These are phyloP conservation scores for Bombus soroeensis DNA, from an alignment of 1,140 invertebrate species.

Conservation along the genomic window DNA sequence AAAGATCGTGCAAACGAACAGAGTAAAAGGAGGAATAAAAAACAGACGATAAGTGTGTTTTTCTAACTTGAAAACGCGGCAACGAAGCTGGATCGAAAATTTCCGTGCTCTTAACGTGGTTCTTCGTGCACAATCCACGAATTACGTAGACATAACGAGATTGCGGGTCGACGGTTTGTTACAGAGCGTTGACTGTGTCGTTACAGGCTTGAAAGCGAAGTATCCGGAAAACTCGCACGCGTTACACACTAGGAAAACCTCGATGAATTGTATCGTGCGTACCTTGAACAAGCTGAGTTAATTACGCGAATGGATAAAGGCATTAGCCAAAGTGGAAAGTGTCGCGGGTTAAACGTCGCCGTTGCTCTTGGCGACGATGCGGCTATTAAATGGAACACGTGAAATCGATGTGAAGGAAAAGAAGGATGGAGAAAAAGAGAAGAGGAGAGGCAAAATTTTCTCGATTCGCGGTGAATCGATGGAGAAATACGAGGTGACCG, in stretches of 20 bases:
- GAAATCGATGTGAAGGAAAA: neutral
- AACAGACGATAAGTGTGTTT: too few species aligned
- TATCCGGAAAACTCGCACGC: slow-evolving; percentile 22
- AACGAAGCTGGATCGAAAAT: neutral
- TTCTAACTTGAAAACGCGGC: too few species aligned
- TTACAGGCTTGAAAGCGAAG: neutral
- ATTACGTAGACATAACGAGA: neutral
- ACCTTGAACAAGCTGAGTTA: neutral
- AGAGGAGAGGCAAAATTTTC: too few species aligned
- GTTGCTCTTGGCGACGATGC: neutral
- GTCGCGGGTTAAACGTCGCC: neutral
- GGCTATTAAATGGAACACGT: too few species aligned
- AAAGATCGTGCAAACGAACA: too few species aligned
- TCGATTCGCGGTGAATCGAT: neutral
- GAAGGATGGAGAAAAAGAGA: neutral
- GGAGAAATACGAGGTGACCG: neutral
- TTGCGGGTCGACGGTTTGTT: neutral
- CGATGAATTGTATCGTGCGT: slow-evolving; percentile 8
- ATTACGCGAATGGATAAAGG: neutral
- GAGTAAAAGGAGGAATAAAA: too few species aligned
- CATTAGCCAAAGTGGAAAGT: neutral
- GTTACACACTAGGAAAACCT: slow-evolving; percentile 1
- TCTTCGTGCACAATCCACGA: neutral
- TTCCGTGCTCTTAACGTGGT: too few species aligned
- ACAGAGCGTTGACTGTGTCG: neutral